These are phyloP conservation scores for Luperina nickerlii DNA, from an alignment of 2,888 invertebrate species.

Conservation along the genomic window DNA sequence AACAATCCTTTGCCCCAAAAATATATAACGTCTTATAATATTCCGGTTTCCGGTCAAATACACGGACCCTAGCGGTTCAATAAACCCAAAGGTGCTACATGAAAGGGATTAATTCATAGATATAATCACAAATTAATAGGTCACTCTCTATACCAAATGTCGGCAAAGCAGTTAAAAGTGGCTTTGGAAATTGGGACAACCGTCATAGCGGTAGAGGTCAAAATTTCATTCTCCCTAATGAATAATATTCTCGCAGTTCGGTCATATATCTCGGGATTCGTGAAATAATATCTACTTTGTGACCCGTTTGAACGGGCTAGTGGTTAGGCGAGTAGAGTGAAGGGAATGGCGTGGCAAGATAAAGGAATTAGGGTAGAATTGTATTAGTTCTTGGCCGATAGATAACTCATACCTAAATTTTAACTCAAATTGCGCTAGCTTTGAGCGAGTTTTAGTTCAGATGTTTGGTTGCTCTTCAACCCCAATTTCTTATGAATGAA, in stretches of 20 bases:
- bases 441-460: constrained; percentile 19
- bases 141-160: constrained; percentile 53
- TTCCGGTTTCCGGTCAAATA: constrained; percentile 9
- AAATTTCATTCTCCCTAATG: constrained; percentile 85
- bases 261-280: constrained; percentile 85
- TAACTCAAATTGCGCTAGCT: constrained; percentile 27
- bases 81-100: constrained; percentile 51
- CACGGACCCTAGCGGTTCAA: constrained; percentile 28
- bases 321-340: constrained; percentile 53
- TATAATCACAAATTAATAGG: constrained; percentile 63
- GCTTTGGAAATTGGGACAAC: constrained; percentile 59
- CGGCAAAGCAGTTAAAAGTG: constrained; percentile 61
- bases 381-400: constrained; percentile 40
- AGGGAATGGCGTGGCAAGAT: constrained; percentile 42
- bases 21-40: constrained; percentile 26
- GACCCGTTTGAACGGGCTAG: constrained; percentile 64
- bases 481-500: constrained; percentile 20
- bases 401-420: constrained; percentile 40
- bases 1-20: constrained; percentile 35
- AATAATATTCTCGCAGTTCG: constrained; percentile 83
- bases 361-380: constrained; percentile 51
- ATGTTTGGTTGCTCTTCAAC: constrained; percentile 30
- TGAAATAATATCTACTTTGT: constrained; percentile 74
- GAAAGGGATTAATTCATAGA: constrained; percentile 64
- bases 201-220: constrained; percentile 71